Evolutionary conservation across 2,888 invertebrate genomes (phyloP), one percentile per base, ranked within the genome.

Genomic region (Plebejus melissa): DNA sequence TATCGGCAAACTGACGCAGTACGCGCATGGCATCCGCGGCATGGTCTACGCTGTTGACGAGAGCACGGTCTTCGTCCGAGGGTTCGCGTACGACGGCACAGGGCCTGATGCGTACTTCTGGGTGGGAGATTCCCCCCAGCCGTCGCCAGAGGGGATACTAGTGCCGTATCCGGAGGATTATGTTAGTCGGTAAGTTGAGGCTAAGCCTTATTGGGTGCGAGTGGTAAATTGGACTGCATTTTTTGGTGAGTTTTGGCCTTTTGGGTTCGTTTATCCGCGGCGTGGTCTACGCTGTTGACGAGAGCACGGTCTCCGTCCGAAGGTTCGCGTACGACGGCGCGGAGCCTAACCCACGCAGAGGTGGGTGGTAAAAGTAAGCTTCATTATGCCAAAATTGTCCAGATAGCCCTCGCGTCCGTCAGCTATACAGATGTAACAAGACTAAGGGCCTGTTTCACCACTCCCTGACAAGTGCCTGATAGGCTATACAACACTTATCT

Each of bases 51-150:
- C 97, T 0, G 97, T 98, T 6, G 98, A 98, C 85, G 98, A 98
- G 85, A 96, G 94, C 84, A 98, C 98, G 28, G 94, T 98, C 78
- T 98, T 96, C 91, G 96, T 98, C 0, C 81, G 97, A 83, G 96
- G 96, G 69, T 98, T 98, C 89, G 96, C 95, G 70, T 98, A 98
- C 86, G 98, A 98, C 84, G 98, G 98, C 69, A 96, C 96, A 7
- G 98, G 96, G 9, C 97, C 98, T 78, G 97, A 97, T 86, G 97
- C 98, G 0, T 97, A 96, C 91, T 98, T 98, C 94, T 98, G 98
- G 98, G 96, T 97, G 77, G 98, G 98, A 16, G 97, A 96, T 83
- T 95, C 96, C 4, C 94, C 96, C 1, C 94, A 96, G 79, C 98
- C 98, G 2, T 96, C 96, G 80, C 97, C 97, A 32, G 96, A 96